Base-by-base conservation (phyloP, 2,113 vertebrate genomes). In the Dunckerocampus dactyliophorus region DNA sequence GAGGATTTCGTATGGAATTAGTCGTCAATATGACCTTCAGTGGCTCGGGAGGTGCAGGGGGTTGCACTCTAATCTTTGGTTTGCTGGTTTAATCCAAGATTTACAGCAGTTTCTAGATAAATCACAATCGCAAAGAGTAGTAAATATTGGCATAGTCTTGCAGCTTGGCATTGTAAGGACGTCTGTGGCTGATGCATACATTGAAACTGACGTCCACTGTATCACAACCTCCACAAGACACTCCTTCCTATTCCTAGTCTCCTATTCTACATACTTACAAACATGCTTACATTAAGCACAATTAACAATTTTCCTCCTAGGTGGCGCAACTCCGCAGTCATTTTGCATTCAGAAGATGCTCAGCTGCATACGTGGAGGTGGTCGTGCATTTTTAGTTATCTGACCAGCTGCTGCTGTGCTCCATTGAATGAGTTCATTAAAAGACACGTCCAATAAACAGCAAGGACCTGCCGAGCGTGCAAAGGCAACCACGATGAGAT, bases 361-460 rank as follows among this genome's bases (percentile, higher is more conserved):
- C 48, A 22, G 19, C 19, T 1, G 48, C 19, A 8, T 5, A 19
- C n/a, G 9, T 10, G 17, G 20, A 1, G 7, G 31, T 22, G 48
- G 3, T 50, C 20, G 16, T 50, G 19, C 47, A 62, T 61, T 21
- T 39, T n/a, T 17, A 37, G 49, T 68, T 59, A 60, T 64, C 16
- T 60, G 43, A 69, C 56, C 47, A 47, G n/a, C 20, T 63, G 43
- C 53, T 49, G 43, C 20, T 57, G 17, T 53, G 10, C 50, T 59
- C 34, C 47, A 45, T 28, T 47, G 20, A 56, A 34, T 39, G 22
- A 65, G 61, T 57, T 65, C 52, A 65, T 7, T 14, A 62, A 45
- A 19, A 31, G 49, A 45, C 47, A 7, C 28, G 12, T 31, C 19
- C n/a, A 57, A 48, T 50, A 59, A 9, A 58, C 31, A 54, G 19